Conservation (phyloP, 1,140 invertebrate species). For the Idris sp. region DNA sequence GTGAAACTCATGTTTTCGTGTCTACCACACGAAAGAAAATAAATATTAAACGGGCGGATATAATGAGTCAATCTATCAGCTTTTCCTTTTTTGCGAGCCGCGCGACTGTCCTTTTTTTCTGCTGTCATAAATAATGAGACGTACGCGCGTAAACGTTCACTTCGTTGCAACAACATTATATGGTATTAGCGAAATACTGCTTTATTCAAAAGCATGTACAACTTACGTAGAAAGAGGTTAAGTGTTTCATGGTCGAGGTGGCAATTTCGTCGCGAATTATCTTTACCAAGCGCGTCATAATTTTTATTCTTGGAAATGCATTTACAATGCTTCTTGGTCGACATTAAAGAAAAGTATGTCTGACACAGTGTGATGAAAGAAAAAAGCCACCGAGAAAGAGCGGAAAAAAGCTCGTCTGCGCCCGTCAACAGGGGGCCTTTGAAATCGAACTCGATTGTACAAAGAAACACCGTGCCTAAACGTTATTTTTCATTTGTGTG, state of each 20-base stretch:
- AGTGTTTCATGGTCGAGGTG: slow-evolving; percentile 62
- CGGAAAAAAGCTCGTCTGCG: background rate
- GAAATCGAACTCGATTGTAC: slow-evolving; percentile 36
- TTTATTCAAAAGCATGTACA: slow-evolving; percentile 55
- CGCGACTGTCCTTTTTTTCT: slow-evolving; percentile 22
- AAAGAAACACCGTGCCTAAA: slow-evolving; percentile 23
- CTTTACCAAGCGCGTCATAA: slow-evolving; percentile 45
- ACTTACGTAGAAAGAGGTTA: slow-evolving; percentile 62
- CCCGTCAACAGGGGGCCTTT: too few relatives aligned
- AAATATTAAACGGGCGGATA: slow-evolving; percentile 17
- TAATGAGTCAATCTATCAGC: slow-evolving; percentile 28
- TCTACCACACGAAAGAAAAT: slow-evolving; percentile 13
- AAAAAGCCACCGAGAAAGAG: background rate
- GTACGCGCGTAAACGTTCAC: slow-evolving; percentile 24
- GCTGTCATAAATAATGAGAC: slow-evolving; percentile 40
- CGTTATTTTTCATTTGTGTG: slow-evolving; percentile 21
- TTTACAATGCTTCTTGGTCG: slow-evolving; percentile 54
- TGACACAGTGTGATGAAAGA: slow-evolving; percentile 23
- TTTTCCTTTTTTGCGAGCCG: slow-evolving; percentile 34
- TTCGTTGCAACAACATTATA: slow-evolving; percentile 19
- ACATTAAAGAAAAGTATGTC: slow-evolving; percentile 52
- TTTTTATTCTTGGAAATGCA: slow-evolving; percentile 60
- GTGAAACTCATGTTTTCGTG: slow-evolving; percentile 25
- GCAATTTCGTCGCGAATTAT: slow-evolving; percentile 62
- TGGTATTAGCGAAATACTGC: slow-evolving; percentile 41